Evolutionary conservation across 2,113 vertebrate species (phyloP).

Genomic region (Percina caprodes): DNA sequence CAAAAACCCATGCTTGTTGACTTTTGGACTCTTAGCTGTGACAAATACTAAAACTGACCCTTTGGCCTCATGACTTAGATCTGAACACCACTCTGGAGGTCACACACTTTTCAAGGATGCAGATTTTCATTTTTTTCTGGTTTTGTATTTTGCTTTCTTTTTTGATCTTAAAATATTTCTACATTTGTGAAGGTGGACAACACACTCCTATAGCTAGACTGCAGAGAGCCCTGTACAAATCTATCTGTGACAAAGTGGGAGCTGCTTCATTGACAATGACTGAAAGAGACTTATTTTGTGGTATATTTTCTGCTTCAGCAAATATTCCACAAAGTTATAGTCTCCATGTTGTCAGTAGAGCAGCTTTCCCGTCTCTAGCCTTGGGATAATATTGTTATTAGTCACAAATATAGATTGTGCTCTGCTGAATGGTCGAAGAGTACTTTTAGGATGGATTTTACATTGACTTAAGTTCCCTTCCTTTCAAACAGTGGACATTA

Average conservation of each 20-base stretch:
- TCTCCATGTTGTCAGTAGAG: constrained; percentile 17
- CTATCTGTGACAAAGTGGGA: background rate
- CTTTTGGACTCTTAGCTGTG: constrained; percentile 72
- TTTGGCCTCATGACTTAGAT: constrained; percentile 55
- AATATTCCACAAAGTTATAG: constrained; percentile 22
- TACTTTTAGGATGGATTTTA: constrained; percentile 59
- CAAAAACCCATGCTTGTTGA: constrained; percentile 45
- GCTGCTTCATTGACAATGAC: constrained; percentile 21
- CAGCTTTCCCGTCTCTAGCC: constrained; percentile 37
- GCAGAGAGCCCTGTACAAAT: constrained; percentile 4
- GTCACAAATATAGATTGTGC: constrained; percentile 36
- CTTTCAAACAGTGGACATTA: constrained; percentile 76
- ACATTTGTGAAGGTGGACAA: constrained; percentile 33
- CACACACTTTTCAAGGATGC: constrained; percentile 38
- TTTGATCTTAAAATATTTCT: constrained; percentile 16
- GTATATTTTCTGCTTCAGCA: constrained; percentile 25
- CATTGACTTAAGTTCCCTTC: constrained; percentile 54
- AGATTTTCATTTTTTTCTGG: constrained; percentile 22
- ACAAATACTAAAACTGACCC: constrained; percentile 62
- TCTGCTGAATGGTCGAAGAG: constrained; percentile 25
- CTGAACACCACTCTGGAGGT: constrained; percentile 64
- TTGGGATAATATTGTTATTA: constrained; percentile 27
- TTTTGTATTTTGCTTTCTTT: constrained; percentile 4
- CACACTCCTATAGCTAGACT: constrained; percentile 19
- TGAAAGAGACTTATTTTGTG: constrained; percentile 22